Conservation (phyloP, 2,888 invertebrate species). For the Lasioglossum oenotherae region DNA sequence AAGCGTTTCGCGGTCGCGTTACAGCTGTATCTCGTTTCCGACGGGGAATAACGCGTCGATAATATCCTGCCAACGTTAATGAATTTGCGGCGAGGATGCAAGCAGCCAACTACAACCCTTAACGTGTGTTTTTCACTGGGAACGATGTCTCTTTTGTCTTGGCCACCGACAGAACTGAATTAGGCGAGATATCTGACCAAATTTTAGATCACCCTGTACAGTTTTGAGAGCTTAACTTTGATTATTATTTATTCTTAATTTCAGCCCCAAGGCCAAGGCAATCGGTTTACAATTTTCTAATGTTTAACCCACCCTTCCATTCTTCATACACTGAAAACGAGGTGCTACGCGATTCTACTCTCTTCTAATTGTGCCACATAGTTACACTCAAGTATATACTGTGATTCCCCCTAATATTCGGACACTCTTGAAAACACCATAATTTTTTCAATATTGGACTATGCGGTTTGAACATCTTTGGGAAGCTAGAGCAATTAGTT, state of each 20-base stretch:
- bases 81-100: neutral
- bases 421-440: too few species aligned
- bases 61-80: constrained; percentile 14
- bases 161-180: neutral
- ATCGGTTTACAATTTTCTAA: too few species aligned
- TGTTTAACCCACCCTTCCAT: too few species aligned
- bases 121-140: neutral
- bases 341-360: too few species aligned
- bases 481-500: too few species aligned
- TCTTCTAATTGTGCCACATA: too few species aligned
- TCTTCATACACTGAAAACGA: too few species aligned
- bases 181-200: neutral
- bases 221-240: neutral
- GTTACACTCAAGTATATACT: too few species aligned
- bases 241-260: neutral
- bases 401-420: too few species aligned
- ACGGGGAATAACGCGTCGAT: constrained; percentile 25
- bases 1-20: constrained; percentile 42
- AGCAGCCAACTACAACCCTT: neutral
- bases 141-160: neutral
- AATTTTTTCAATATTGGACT: too few species aligned
- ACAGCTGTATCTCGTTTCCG: constrained; percentile 35
- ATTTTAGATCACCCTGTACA: neutral
- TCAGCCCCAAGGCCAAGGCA: too few species aligned
- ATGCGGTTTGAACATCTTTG: too few species aligned